Conservation (phyloP, 2,888 invertebrate species). For the Diachrysia chrysitis region DNA sequence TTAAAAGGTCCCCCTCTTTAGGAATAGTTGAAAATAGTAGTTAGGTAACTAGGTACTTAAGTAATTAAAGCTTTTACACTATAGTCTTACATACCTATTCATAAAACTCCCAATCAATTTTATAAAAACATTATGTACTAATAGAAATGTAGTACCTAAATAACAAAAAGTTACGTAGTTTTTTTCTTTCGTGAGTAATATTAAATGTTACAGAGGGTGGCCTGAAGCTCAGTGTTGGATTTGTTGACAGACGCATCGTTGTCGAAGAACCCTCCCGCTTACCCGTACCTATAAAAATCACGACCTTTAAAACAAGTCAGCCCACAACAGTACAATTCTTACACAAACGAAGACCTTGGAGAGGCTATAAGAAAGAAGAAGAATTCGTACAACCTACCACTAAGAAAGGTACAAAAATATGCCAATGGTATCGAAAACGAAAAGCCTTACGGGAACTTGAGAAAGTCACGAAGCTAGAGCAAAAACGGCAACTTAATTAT, state of each 20-base stretch:
- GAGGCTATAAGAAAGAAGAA: conserved; percentile 6
- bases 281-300: conserved; percentile 61
- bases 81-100: too few species aligned
- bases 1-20: not conserved
- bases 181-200: not conserved
- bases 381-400: not conserved
- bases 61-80: too few species aligned
- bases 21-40: not conserved
- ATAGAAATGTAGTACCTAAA: too few species aligned
- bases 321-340: conserved; percentile 2
- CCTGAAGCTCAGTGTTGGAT: conserved; percentile 12
- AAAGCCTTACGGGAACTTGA: conserved; percentile 14
- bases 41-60: too few species aligned
- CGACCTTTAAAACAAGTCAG: conserved; percentile 48
- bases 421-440: conserved; percentile 33
- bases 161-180: not conserved
- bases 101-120: not conserved
- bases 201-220: conserved; percentile 12
- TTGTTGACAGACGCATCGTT: conserved; percentile 61
- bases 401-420: conserved; percentile 16
- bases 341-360: conserved; percentile 7
- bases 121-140: not conserved
- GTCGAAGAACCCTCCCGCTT: conserved; percentile 60
- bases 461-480: conserved; percentile 19
- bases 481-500: conserved; percentile 3